phyloP scores from a whole-genome alignment of 2,797 vertebrate species.

The Acropternis orthonyx region DNA sequence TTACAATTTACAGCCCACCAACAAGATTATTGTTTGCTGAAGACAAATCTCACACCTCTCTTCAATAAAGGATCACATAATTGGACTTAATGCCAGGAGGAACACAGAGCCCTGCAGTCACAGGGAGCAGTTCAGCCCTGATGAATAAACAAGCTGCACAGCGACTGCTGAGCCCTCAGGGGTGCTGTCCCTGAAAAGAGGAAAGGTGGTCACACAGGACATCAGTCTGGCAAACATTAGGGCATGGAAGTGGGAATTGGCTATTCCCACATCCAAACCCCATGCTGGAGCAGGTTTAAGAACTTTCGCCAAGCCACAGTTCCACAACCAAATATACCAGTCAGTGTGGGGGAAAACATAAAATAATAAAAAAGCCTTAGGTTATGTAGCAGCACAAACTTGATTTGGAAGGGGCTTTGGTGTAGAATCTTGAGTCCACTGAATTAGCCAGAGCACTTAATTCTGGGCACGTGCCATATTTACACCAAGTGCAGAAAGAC shows the following conservation, averaged over 20 bases:
- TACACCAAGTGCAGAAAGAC: not conserved
- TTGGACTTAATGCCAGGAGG: not conserved
- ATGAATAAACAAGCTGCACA: not conserved
- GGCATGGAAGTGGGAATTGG: not conserved
- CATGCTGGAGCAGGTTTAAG: not conserved
- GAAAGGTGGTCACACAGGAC: not conserved
- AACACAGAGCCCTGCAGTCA: not conserved
- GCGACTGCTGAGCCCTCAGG: not conserved
- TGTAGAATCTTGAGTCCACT: not conserved
- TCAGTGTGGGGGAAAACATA: rapidly evolving
- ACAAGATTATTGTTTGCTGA: not conserved
- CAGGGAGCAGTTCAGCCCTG: rapidly evolving
- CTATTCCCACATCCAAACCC: not conserved
- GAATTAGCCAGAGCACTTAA: not conserved
- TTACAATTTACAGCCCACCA: not conserved
- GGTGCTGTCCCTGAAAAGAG: not conserved
- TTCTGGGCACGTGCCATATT: not conserved
- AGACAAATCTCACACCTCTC: not conserved
- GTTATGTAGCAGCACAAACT: not conserved
- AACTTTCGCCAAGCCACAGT: not conserved
- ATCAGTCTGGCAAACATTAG: not conserved
- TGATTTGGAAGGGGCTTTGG: not conserved
- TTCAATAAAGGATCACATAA: not conserved
- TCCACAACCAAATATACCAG: not conserved
- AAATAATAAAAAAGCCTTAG: not conserved